phyloP scores from a whole-genome alignment of 2,888 invertebrate genomes.

The Emesis russula region DNA sequence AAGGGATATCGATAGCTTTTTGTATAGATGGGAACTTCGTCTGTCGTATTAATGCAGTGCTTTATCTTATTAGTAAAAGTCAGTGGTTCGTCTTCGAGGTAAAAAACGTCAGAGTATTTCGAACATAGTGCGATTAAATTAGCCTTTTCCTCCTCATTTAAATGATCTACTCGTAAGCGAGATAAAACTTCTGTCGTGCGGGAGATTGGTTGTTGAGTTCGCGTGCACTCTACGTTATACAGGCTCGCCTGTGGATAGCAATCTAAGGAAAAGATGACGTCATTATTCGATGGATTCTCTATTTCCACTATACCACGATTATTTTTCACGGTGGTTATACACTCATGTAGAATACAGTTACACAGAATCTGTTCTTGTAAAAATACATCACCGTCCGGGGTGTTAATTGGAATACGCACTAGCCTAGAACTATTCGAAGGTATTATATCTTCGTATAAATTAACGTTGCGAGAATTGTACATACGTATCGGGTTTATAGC shows the following conservation, averaged over 20 bases:
- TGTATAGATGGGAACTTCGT: constrained; percentile 9
- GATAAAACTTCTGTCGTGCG: too few relatives aligned
- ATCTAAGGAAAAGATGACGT: constrained; percentile 83
- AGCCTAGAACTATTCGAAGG: constrained; percentile 63
- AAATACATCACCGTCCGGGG: constrained; percentile 57
- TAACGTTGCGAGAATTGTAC: constrained; percentile 67
- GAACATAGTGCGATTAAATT: too few relatives aligned
- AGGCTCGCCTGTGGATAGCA: constrained; percentile 48
- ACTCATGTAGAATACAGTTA: constrained; percentile 68
- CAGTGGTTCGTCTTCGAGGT: background rate
- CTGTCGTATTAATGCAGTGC: background rate
- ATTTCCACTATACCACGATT: constrained; percentile 82
- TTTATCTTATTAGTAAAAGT: background rate
- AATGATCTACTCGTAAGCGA: too few relatives aligned
- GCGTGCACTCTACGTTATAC: too few relatives aligned
- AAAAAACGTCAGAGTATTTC: background rate
- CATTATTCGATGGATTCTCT: constrained; percentile 74
- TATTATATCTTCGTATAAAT: constrained; percentile 68
- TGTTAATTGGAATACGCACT: constrained; percentile 59
- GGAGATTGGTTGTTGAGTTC: too few relatives aligned
- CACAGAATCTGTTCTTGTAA: constrained; percentile 58
- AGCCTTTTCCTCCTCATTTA: too few relatives aligned
- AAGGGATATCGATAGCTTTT: constrained; percentile 11
- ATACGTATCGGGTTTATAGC: constrained; percentile 32
- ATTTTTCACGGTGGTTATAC: constrained; percentile 78